Evolutionary conservation across 2,113 vertebrate species (phyloP), one percentile per base, ranked within the genome.

Genomic region (Spermophilus dauricus): DNA sequence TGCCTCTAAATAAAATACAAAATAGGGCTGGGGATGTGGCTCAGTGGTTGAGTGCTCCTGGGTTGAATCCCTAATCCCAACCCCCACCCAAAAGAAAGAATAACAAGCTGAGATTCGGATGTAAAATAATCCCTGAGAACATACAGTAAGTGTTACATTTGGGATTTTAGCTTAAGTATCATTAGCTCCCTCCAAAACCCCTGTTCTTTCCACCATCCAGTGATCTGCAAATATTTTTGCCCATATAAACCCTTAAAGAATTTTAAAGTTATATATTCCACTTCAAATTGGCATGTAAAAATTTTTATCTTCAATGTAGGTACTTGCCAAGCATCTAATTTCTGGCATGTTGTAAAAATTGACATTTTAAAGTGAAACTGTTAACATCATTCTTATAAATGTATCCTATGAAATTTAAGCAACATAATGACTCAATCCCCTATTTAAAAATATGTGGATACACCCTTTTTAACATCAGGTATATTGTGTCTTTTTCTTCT

Each of bases 301-400:
- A 20, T 86, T 83, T 85, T 86, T 39, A 56, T 81, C 63, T 67
- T 89, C 45, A 72, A 30, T 87, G 32, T 87, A 34, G 45, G 5
- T 65, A 88, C 20, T 48, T 84, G 51, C 45, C 65, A 83, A 65
- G 53, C 13, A 28, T 45, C 2, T 67, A 48, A 84, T 83, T 83
- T 48, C 26, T 92, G 72, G 75, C 70, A 85, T 80, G 32, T 92
- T 96, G 37, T 63, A 86, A 94, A 92, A 69, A 28, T 34, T 65
- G 69, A 84, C n/a, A 34, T 80, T 84, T 75, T 78, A 48, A 70
- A 89, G 65, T 85, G 45, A 80, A 91, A 84, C 76, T 75, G 34
- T 48, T 61, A 42, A 61, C 61, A 89, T 89, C 51, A 58, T 72
- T 83, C n/a, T 77, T 48, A 78, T 56, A 95, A 90, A 28, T 72